Base-by-base conservation (phyloP, 2,888 invertebrate genomes). In the Polyommatus icarus region DNA sequence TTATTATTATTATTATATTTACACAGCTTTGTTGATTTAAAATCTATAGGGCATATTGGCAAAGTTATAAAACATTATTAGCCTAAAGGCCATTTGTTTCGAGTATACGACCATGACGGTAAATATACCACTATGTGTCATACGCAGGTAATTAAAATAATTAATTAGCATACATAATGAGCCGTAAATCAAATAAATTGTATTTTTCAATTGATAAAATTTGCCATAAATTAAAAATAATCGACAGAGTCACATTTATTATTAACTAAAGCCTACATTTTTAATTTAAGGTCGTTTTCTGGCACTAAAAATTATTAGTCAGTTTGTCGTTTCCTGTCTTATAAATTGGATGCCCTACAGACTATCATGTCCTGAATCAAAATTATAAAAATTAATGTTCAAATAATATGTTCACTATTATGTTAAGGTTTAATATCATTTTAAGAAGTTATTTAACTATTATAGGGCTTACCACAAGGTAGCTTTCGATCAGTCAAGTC, bases 151-250 rank as follows among this genome's bases (percentile, higher is more conserved):
- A 67, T 67, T 67, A 32, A 67, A 67, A 32, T 67, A 67, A 67
- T 67, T 67, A 67, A 32, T 67, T 67, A 67, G 6, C 67, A 67
- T 67, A 67, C 67, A 67, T 67, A 67, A 67, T 67, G 67, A 67
- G 6, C 15, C 18, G 67, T 67, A 67, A 67, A 67, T 67, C 67
- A 67, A 67, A 29, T 18, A 67, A 67, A 67, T 67, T 29, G 29
- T 15, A 67, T 67, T 67, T 67, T 67, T 67, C 67, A 67, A 18
- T 67, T 29, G 32, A 32, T 29, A 32, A 32, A 67, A 29, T 29
- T 67, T 29, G 67, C 29, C 6, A 18, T 67, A 67, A 67, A 67
- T 67, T 67, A 15, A 67, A 67, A 67, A 18, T 67, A 67, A 67
- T 67, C 67, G 67, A 67, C 32, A 32, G 18, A 7, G 32, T 20